Evolutionary conservation across 1,140 invertebrate genomes (phyloP), one percentile per base, ranked within the genome.

Genomic region (Pachypeltis micranthus): DNA sequence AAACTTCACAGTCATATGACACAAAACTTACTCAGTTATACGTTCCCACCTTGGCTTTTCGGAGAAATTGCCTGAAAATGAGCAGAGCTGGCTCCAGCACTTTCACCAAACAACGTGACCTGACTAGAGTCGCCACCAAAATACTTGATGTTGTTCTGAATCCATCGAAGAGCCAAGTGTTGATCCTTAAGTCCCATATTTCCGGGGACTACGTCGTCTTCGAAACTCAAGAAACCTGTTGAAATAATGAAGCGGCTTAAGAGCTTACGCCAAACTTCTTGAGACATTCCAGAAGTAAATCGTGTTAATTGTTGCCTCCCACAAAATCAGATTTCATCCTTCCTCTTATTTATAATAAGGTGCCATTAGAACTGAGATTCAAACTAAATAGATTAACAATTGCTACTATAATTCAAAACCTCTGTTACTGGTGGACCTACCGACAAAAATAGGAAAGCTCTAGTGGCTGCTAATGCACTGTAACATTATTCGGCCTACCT

Each of bases 101-200:
- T 74, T 63, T 76, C 70, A 14, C 78, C 77, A 39, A 76, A 70
- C 21, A 79, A 65, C 0, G 79, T 80, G 14, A 80, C 69, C 19
- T 68, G 63, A 10, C 67, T 63, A 0, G 73, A 67, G 65, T 80
- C 74, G 21, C 79, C 78, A 1, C 77, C 77, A 64, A 80, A 80
- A n/a, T 66, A 64, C 2, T 55, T 64, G 54, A 79, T 75, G 67
- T 79, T 76, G 3, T 72, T 65, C 25, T 72, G 66, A 10, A 78
- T 69, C 77, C 78, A 80, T 44, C 67, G 59, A 4, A 80, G 65
- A 1, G 76, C 77, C 10, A 72, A 51, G 7, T 73, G 65, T 59
- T 77, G 75, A 65, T 79, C 78, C 70, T 74, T 58, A 21, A 76
- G 67, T 0, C 72, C 77, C 47, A 70, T 70, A 65, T 78, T 78